Evolutionary conservation across 1,140 invertebrate species (phyloP), one percentile per base, ranked within the genome.

Genomic region (Manduca sexta): DNA sequence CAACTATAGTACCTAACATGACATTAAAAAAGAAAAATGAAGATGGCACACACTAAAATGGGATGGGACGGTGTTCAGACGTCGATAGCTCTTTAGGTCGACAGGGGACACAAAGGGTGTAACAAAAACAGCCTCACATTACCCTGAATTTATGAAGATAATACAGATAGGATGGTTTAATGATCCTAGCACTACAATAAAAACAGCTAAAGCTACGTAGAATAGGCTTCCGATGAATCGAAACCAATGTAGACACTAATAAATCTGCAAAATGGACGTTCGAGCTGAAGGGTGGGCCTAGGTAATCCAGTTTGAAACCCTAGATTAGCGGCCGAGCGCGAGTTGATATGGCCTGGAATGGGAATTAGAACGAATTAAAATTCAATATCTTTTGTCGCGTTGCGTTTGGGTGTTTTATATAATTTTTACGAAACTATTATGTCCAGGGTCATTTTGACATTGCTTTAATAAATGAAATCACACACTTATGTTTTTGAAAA

Each of bases 41-140:
- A 2, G 1, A 26, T 26, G 21, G 21, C 21, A 26, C 21, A 13
- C 6, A 35, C 34, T 35, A 35, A 35, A 35, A 35, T 35, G 34
- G 41, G 30, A 12, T 6, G 39, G 16, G 18, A 14, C 13, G 14
- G 26, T 29, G 26, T 26, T 43, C 26, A 29, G 13, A 29, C n/a
- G n/a, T n/a, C n/a, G n/a, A 15, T 8, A 12, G 41, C 26, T 12
- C 41, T 43, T 43, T 31, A 43, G 41, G 41, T 43, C 14, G 26
- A 43, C 21, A 30, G 41, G 26, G 41, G 18, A 29, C 41, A 29
- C 12, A 5, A 13, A 29, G 21, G 21, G 26, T 21, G 41, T 43
- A 30, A 29, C 41, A 43, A 43, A 43, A 43, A 43, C 41, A 29
- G 14, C 38, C 14, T 29, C 26, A 43, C 41, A 29, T 30, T 40